Evolutionary conservation across 2,797 vertebrate species (phyloP), one percentile per base, ranked within the genome.

Genomic region (Tinamus major): DNA sequence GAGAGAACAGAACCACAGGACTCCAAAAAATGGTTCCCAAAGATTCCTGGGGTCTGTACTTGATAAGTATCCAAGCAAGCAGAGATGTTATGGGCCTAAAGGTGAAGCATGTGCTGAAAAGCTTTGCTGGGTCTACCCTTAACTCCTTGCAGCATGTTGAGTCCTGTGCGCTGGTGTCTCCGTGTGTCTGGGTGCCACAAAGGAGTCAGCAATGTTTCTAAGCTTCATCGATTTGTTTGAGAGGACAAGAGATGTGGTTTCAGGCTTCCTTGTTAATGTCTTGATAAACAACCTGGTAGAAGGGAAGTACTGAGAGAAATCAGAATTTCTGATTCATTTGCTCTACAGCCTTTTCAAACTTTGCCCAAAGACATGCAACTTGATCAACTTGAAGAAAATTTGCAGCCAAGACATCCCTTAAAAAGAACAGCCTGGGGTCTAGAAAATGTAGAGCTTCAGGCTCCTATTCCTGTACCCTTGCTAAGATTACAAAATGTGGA

Each of bases 121-220:
- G 4, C 39, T 49, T 56, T 2, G 0, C 15, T 10, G 71, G 42
- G 29, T 71, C 49, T 48, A 4, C 49, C 9, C 33, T 58, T 10
- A 42, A 9, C 15, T 13, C 24, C 51, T 13, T 14, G 12, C 56
- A 49, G 37, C 44, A 3, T 1, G 53, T 17, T n/a, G 18, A 2
- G 2, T 19, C 24, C 62, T 6, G 0, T 0, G 18, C 37, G 5
- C 1, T 2, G 16, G n/a, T 16, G 42, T 81, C 27, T 65, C 37
- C 4, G 14, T 3, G 2, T 15, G 6, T 23, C 27, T 14, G 16
- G 55, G 24, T 21, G 8, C 69, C 18, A 4, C 13, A 16, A 16
- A 49, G n/a, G 16, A 31, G 23, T 9, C 26, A 1, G 1, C 37
- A 39, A 13, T 31, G 19, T 48, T 83, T 53, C 64, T 46, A 37